Evolutionary conservation across 2,888 invertebrate species (phyloP), one percentile per base, ranked within the genome.

Genomic region (Lochmaea crataegi): DNA sequence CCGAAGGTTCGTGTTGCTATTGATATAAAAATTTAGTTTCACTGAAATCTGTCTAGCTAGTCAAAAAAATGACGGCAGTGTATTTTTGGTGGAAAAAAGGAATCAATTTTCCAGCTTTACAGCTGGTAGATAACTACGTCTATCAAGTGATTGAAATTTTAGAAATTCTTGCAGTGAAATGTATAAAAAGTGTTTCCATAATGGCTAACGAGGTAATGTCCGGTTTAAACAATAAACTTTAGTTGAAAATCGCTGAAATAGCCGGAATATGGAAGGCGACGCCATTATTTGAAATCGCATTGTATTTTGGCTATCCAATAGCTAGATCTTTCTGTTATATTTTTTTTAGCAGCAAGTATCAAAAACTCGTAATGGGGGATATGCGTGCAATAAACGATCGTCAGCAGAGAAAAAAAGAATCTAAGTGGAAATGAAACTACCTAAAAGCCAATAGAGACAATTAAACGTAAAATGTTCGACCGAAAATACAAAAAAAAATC

Each of bases 311-410:
- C 14, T 5, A 26, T 18, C 14, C 18, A 57, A 26, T 57, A 22
- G 57, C 10, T 11, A 2, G 26, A 57, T 57, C 57, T 57, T 26
- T 26, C 26, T 5, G 5, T 26, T 26, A 4, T 26, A 26, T 57
- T 11, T 26, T 56, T 56, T 16, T 18, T 22, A 18, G 18, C 22
- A 56, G 16, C 22, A 56, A 56, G 56, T 56, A 56, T 22, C 56
- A 16, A 16, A 56, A 56, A 56, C 11, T 56, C 56, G 22, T 56
- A 56, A 56, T 56, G 56, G 12, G 56, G 9, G 9, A 22, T 56
- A 56, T 56, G 56, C 56, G 56, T 22, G 10, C 22, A 56, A 56
- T 32, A 56, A 56, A 56, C 56, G 42, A 45, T 45, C 12, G 32
- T 7, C 7, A 7, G 7, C 7, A 32, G 32, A 32, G 26, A 7